Base-by-base conservation (phyloP, 2,888 invertebrate species). In the Tryphoninae sp. region DNA sequence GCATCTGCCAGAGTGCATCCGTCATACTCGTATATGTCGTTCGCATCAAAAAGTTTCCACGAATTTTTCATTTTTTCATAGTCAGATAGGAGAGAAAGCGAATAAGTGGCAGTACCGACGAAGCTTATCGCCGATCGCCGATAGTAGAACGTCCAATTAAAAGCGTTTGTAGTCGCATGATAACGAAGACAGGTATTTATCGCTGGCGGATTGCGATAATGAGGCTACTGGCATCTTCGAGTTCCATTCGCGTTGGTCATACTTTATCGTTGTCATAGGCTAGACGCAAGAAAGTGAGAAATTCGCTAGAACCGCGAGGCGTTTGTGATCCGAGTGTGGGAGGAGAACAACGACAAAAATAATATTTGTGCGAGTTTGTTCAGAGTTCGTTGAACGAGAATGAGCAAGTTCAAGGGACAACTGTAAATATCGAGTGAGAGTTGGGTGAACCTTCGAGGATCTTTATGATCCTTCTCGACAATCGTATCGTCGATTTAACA, bases 131-230 rank as follows among this genome's bases (percentile, higher is more conserved):
- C 26, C 86, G 84, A 87, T 86, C 82, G 51, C 84, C 82, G 88
- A 90, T 89, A 89, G 83, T 82, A 68, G 80, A 78, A 55, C 80
- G 65, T 80, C 82, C 86, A 88, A 90, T 90, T 89, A 86, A 87
- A 89, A 86, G 76, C 82, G 72, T 78, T 80, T 62, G 73, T 58
- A 68, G 80, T 72, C 74, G 59, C 61, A 86, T 82, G 90, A 90
- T 90, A 90, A 89, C 85, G 84, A 84, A 85, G 86, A 88, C 87
- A 86, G 76, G 84, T 86, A 87, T 89, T 89, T 90, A 89, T 90
- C 90, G 86, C 76, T 62, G 61, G 76, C 67, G 80, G 71, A 77
- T 74, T 67, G 67, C 81, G 64, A 59, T 73, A 80, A 81, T 62
- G 67, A 80, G 62, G 62, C 72, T 79, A 65, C 71, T 81, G 74